These are phyloP conservation scores for Capreolus pygargus DNA, from an alignment of 2,113 vertebrate genomes.

Conservation along the genomic window DNA sequence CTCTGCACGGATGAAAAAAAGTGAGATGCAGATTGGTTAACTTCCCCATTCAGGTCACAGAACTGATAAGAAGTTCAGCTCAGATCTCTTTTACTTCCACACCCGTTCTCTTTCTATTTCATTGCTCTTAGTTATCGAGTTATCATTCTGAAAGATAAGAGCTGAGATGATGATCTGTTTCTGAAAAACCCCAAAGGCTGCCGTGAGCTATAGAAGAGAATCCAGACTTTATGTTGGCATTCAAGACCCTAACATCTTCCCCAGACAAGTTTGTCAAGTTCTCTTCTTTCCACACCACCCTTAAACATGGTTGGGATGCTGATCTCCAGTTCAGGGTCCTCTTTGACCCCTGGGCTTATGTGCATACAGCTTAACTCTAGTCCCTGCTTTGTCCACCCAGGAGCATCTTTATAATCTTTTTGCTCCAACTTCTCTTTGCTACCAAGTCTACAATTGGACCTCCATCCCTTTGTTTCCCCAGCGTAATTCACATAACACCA, in stretches of 20 bases:
- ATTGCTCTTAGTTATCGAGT: fast-evolving
- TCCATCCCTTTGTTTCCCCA: not conserved
- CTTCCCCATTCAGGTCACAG: fast-evolving
- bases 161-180: fast-evolving
- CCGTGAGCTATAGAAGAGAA: not conserved
- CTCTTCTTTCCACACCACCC: fast-evolving
- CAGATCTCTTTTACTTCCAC: fast-evolving
- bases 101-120: fast-evolving
- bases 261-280: fast-evolving
- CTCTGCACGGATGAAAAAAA: too few relatives aligned
- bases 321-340: fast-evolving
- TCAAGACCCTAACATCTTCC: fast-evolving
- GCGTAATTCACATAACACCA: fast-evolving
- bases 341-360: fast-evolving
- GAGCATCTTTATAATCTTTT: not conserved
- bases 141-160: not conserved
- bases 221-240: fast-evolving
- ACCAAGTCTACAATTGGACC: fast-evolving
- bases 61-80: not conserved
- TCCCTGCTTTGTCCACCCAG: not conserved
- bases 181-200: not conserved
- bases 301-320: fast-evolving
- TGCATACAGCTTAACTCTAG: fast-evolving
- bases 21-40: fast-evolving
- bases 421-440: not conserved